These are phyloP conservation scores for Troides aeacus DNA, from an alignment of 2,888 invertebrate genomes.

Conservation along the genomic window DNA sequence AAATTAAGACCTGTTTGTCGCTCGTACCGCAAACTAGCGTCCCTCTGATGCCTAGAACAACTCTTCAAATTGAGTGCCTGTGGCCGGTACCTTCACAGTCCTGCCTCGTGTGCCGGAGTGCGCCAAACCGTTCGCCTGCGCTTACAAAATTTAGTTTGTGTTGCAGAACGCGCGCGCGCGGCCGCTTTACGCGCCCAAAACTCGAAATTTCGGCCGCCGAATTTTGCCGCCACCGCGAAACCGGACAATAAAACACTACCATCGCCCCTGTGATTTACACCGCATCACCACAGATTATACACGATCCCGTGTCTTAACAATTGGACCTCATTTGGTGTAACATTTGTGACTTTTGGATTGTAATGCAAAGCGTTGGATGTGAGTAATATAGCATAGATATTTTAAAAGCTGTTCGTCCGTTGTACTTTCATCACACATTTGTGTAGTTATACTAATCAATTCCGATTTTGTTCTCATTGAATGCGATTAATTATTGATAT, in stretches of 20 bases:
- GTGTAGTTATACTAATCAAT: conserved; percentile 5
- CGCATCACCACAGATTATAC: conserved; percentile 36
- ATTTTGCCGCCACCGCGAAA: conserved; percentile 40
- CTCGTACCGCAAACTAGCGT: conserved; percentile 30
- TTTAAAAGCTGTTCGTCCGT: conserved; percentile 70
- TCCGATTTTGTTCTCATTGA: conserved; percentile 9
- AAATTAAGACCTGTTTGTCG: conserved; percentile 31
- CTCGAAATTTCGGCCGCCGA: conserved; percentile 60
- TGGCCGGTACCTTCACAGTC: conserved; percentile 68
- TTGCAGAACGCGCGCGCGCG: conserved; percentile 73
- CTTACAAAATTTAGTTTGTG: conserved; percentile 76
- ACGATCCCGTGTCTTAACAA: conserved; percentile 44
- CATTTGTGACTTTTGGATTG: conserved; percentile 65
- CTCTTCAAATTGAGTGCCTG: conserved; percentile 42
- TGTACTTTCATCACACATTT: conserved; percentile 44
- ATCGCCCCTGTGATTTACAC: conserved; percentile 39
- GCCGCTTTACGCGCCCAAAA: conserved; percentile 67
- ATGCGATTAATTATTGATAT: conserved; percentile 14
- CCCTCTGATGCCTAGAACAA: conserved; percentile 36
- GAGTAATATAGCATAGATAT: conserved; percentile 56
- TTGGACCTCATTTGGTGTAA: conserved; percentile 36
- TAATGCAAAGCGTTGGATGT: conserved; percentile 72
- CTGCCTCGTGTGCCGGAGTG: conserved; percentile 50
- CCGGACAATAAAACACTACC: conserved; percentile 37
- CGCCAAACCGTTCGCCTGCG: conserved; percentile 64